Evolutionary conservation across 2,888 invertebrate species (phyloP).

Genomic region (Octonoba sinensis): DNA sequence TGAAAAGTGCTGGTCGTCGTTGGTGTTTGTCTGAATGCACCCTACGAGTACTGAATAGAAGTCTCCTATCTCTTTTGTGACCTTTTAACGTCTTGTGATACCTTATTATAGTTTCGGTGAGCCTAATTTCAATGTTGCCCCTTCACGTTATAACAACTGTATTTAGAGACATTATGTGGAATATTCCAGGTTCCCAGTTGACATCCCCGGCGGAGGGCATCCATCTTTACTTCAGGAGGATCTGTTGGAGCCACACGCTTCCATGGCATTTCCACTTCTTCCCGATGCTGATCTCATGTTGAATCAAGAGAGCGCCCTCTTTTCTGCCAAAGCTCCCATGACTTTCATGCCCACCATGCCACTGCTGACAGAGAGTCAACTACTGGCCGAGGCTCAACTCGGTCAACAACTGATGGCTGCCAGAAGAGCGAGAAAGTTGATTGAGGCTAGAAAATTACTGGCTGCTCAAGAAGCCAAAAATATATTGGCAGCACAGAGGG

Average conservation of each 20-base stretch:
- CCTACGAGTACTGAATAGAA: no score
- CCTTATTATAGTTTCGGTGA: no score
- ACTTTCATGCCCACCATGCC: constrained; percentile 6
- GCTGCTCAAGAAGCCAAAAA: constrained; percentile 48
- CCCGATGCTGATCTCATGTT: constrained; percentile 36
- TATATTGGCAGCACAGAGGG: constrained; percentile 24
- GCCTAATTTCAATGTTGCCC: no score
- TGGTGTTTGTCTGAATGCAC: no score
- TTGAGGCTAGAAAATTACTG: constrained; percentile 47
- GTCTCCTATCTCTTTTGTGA: no score
- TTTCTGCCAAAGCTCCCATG: constrained; percentile 26
- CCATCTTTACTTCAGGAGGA: constrained; percentile 37
- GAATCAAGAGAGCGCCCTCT: constrained; percentile 43
- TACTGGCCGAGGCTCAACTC: constrained; percentile 32
- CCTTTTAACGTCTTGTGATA: no score
- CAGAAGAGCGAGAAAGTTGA: constrained; percentile 38
- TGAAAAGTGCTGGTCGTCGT: no score
- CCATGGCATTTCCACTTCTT: constrained; percentile 17
- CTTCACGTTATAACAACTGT: no score
- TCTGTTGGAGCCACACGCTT: constrained; percentile 35
- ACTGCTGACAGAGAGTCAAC: constrained; percentile 3
- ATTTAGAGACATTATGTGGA: no score
- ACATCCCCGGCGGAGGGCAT: constrained; percentile 17
- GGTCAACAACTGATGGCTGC: constrained; percentile 45
- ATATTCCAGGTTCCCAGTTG: constrained; percentile 27